phyloP scores from a whole-genome alignment of 2,113 vertebrate genomes.

The Sialia sialis region DNA sequence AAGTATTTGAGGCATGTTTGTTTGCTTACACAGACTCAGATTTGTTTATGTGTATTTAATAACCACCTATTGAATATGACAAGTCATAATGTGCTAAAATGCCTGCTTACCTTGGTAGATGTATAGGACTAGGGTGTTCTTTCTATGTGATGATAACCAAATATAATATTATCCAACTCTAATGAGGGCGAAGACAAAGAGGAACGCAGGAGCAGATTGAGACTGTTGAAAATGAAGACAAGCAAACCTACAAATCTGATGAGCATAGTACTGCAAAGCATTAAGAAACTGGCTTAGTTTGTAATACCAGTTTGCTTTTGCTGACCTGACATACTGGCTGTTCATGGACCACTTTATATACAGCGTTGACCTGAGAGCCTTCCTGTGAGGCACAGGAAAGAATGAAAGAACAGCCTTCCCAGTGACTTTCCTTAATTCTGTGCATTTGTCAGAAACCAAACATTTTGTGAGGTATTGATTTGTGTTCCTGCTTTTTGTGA shows the following conservation, averaged over 20 bases:
- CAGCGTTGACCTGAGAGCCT: not conserved
- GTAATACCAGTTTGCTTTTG: not conserved
- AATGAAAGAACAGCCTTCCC: not conserved
- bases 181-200: not conserved
- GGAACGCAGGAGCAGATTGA: not conserved
- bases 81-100: not conserved
- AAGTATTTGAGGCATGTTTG: not conserved
- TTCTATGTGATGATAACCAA: not conserved
- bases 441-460: not conserved
- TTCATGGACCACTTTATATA: not conserved
- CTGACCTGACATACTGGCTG: not conserved
- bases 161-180: not conserved
- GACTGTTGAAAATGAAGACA: not conserved
- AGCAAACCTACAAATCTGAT: not conserved
- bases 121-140: not conserved
- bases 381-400: not conserved
- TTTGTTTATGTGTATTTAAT: not conserved
- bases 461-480: constrained; percentile 22
- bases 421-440: constrained; percentile 17
- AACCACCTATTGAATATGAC: not conserved
- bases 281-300: not conserved
- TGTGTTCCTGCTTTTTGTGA: not conserved
- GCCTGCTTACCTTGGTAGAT: not conserved
- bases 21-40: not conserved
- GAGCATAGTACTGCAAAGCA: not conserved